A percentile compares a stretch with the other conserved stretches of the same genome.
Conservation (phyloP, 2,113 vertebrate genomes). For the Saimiri boliviensis region DNA sequence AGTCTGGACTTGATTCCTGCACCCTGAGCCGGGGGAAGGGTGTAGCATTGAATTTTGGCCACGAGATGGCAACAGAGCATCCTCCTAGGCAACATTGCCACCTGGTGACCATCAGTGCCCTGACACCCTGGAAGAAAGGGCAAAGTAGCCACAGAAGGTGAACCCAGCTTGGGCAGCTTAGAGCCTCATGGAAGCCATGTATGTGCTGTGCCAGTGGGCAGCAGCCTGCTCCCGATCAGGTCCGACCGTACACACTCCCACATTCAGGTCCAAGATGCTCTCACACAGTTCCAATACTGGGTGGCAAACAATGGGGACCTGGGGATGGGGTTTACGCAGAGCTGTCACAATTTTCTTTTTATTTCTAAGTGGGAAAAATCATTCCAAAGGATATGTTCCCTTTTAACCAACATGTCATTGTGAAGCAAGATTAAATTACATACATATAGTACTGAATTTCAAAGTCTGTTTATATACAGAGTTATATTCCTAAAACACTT, state of each 20-base stretch:
- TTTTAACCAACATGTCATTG: not conserved
- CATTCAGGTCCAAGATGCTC: not conserved
- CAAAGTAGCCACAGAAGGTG: accelerated
- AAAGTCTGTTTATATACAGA: not conserved
- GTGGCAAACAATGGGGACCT: too few species aligned
- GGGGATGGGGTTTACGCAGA: too few species aligned
- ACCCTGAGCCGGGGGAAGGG: accelerated
- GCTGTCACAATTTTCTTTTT: not conserved
- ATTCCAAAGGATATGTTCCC: not conserved
- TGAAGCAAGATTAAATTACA: not conserved
- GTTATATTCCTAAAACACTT: not conserved
- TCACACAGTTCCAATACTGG: too few species aligned
- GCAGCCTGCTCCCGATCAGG: not conserved
- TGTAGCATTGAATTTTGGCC: not conserved
- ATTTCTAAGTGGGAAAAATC: not conserved
- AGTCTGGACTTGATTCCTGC: accelerated
- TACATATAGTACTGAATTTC: too few species aligned
- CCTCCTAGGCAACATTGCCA: not conserved
- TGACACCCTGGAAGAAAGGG: not conserved
- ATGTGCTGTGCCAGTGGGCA: not conserved
- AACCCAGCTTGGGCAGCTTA: accelerated
- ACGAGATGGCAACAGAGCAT: not conserved
- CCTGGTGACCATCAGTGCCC: not conserved
- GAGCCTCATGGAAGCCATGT: accelerated
- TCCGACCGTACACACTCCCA: too few species aligned